Percentiles rank a stretch among this genome's conserved stretches.
Conservation (phyloP, 2,113 vertebrate species). For the Colistium nudipinnis region DNA sequence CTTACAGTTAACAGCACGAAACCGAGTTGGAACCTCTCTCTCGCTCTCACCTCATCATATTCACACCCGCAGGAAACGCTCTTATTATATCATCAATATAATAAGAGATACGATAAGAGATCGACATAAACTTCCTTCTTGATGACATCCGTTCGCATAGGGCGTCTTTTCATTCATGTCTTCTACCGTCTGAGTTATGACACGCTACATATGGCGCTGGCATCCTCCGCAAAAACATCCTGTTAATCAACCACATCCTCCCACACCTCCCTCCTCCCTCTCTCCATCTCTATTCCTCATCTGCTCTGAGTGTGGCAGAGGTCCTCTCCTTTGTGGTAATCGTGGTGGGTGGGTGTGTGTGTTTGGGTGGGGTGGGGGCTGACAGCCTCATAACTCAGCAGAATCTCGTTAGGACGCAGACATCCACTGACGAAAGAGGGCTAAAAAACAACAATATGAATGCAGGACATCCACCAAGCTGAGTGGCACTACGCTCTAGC, state of each 20-base stretch:
- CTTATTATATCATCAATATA: background rate
- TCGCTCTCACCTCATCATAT: background rate
- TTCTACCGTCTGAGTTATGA: background rate
- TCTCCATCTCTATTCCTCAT: constrained; percentile 20
- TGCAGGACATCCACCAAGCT: background rate
- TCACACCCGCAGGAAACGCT: constrained; percentile 2
- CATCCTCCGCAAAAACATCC: too few species aligned
- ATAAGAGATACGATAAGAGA: too few species aligned
- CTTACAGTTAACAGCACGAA: constrained; percentile 16
- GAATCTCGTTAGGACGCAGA: constrained; percentile 47
- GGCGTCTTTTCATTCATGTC: constrained; percentile 40
- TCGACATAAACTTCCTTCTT: background rate
- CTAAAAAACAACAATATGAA: background rate
- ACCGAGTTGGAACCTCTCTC: constrained; percentile 1
- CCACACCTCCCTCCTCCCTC: background rate
- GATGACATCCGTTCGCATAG: background rate
- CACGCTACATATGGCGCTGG: too few species aligned
- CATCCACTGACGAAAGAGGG: constrained; percentile 7
- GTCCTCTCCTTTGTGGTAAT: constrained; percentile 45
- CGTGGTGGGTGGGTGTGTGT: background rate
- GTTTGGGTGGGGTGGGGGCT: constrained; percentile 9
- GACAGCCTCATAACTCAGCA: constrained; percentile 67
- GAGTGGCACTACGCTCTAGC: background rate
- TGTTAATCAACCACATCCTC: constrained; percentile 72
- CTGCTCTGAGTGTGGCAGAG: constrained; percentile 12